A percentile compares a stretch with the other conserved stretches of the same genome.
phyloP scores from a whole-genome alignment of 2,113 vertebrate species.

The Phaethon lepturus region DNA sequence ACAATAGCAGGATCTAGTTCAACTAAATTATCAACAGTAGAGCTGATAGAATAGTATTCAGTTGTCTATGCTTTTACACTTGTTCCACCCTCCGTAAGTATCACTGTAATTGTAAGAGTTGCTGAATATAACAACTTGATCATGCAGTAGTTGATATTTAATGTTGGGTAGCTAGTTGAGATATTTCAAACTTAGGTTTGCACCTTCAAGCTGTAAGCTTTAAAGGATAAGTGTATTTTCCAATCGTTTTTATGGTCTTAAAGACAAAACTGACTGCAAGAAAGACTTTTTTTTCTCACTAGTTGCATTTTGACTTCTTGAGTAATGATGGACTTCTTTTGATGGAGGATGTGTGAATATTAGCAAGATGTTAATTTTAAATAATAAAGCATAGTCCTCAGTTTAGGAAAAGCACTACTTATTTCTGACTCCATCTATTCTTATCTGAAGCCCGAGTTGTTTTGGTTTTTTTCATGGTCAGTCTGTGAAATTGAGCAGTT shows the following conservation, averaged over 20 bases:
- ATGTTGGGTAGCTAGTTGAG: not conserved
- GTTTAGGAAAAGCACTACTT: not conserved
- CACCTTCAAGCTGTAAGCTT: not conserved
- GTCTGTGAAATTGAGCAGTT: not conserved
- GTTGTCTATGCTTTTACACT: not conserved
- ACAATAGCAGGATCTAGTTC: not conserved
- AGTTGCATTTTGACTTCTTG: not conserved
- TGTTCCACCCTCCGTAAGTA: not conserved
- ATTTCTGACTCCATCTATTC: not conserved
- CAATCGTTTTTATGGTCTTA: not conserved
- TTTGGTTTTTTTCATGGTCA: not conserved
- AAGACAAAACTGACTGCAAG: not conserved
- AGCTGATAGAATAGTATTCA: not conserved
- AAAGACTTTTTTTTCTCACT: not conserved
- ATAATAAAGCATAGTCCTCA: not conserved
- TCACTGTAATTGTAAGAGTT: not conserved
- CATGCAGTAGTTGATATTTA: not conserved
- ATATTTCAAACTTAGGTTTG: not conserved
- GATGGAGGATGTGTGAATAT: not conserved
- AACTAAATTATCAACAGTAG: not conserved
- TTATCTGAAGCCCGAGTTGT: not conserved
- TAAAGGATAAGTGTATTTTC: not conserved
- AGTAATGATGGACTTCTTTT: not conserved
- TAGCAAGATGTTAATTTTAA: not conserved
- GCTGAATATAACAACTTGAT: not conserved